phyloP scores from a whole-genome alignment of 2,113 vertebrate genomes.

The Rhizomys pruinosus region DNA sequence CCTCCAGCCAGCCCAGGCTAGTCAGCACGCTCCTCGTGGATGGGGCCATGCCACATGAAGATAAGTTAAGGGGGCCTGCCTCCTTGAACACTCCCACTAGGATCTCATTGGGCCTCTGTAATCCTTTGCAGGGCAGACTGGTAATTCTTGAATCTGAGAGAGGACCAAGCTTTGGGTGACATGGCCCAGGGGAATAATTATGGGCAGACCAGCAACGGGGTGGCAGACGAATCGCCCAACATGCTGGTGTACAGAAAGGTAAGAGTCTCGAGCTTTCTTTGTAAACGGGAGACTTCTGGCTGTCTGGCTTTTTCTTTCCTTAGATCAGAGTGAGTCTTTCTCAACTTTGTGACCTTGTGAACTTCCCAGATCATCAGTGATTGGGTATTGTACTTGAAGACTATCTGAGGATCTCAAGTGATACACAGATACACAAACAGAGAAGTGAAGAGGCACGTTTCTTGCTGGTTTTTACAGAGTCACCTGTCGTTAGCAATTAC shows the following conservation, averaged over 20 bases:
- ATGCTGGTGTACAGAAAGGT: slow-evolving; percentile 99
- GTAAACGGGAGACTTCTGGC: neutral
- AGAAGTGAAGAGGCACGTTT: neutral
- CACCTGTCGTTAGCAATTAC: neutral
- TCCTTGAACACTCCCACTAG: neutral
- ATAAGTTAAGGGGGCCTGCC: slow-evolving; percentile 29
- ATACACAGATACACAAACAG: no score
- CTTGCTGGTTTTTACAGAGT: neutral
- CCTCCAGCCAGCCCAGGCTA: neutral
- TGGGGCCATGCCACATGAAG: neutral
- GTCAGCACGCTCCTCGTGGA: slow-evolving; percentile 4
- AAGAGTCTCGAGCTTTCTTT: slow-evolving; percentile 79
- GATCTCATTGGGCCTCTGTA: slow-evolving; percentile 64
- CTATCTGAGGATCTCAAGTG: neutral
- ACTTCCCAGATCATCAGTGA: neutral
- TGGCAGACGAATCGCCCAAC: slow-evolving; percentile 96
- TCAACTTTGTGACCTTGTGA: neutral
- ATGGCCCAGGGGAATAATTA: slow-evolving; percentile 98
- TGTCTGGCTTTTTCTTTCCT: neutral
- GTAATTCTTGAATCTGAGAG: slow-evolving; percentile 77
- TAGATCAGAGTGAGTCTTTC: neutral
- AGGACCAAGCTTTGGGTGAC: slow-evolving; percentile 85
- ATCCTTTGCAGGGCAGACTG: slow-evolving; percentile 80
- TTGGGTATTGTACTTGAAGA: neutral
- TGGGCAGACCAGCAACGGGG: slow-evolving; percentile 95